Conservation (phyloP, 1,140 invertebrate species). For the Drosophila seguyi region DNA sequence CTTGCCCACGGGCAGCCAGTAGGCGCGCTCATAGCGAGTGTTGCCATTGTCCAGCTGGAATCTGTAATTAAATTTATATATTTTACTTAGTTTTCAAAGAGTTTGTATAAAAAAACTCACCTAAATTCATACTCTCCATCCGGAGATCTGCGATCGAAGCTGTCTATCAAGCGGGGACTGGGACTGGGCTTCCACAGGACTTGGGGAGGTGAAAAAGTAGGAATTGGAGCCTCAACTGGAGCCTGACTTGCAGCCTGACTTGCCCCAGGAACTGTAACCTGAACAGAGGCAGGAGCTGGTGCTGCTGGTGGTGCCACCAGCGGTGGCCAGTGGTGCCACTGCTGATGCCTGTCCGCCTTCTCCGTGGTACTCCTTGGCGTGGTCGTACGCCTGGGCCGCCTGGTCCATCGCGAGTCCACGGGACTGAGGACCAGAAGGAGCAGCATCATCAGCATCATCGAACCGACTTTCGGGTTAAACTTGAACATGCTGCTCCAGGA, state of each 20-base stretch:
- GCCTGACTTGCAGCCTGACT: neutral
- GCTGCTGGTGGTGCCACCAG: conserved; percentile 33
- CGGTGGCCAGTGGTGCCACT: conserved; percentile 59
- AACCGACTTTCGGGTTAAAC: neutral
- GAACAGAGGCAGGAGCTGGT: too few relatives aligned
- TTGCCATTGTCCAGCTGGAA: conserved; percentile 75
- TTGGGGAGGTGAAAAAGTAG: neutral
- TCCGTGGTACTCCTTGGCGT: conserved; percentile 36
- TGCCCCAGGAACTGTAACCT: neutral
- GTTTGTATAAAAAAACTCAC: conserved; percentile 10
- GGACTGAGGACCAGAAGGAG: conserved; percentile 6
- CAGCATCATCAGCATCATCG: conserved; percentile 5
- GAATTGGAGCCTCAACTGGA: neutral
- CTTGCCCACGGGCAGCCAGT: conserved; percentile 70
- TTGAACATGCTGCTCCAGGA: conserved; percentile 35
- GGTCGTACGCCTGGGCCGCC: conserved; percentile 46
- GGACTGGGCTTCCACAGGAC: neutral
- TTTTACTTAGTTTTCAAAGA: neutral
- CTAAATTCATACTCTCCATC: conserved; percentile 75
- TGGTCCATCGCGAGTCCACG: conserved; percentile 40
- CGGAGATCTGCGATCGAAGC: conserved; percentile 53
- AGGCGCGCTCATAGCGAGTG: conserved; percentile 76
- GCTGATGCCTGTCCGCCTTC: conserved; percentile 36
- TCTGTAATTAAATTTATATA: conserved; percentile 16
- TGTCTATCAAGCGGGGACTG: conserved; percentile 49